Conservation (phyloP, 2,113 vertebrate genomes). For the Heloderma charlesbogerti region DNA sequence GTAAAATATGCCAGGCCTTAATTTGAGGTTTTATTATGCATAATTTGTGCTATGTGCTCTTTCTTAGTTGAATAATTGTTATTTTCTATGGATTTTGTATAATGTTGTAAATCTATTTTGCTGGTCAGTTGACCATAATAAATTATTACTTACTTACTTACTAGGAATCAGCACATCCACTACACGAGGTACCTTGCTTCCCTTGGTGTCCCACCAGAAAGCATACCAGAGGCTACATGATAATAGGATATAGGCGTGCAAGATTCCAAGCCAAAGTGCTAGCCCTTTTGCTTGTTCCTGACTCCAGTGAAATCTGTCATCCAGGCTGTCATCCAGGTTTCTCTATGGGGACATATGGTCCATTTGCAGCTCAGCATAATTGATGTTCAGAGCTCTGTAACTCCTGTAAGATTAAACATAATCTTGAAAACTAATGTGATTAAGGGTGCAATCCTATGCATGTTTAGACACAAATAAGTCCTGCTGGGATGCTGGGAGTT, state of each 20-base stretch:
- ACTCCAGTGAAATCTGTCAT: background rate
- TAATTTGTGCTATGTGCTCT: too few relatives aligned
- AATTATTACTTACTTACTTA: too few relatives aligned
- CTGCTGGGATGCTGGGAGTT: too few relatives aligned
- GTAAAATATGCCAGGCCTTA: too few relatives aligned
- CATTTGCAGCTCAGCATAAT: background rate
- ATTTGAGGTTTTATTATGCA: too few relatives aligned
- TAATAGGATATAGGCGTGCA: background rate
- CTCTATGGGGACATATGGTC: background rate
- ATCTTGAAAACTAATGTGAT: background rate
- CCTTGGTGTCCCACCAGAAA: too few relatives aligned
- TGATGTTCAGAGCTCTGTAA: background rate
- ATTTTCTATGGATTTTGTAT: too few relatives aligned
- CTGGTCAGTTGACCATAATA: too few relatives aligned
- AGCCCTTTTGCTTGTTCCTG: background rate
- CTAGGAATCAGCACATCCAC: background rate
- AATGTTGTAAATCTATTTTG: too few relatives aligned
- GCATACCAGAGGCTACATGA: background rate
- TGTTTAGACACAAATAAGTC: too few relatives aligned
- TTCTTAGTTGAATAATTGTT: too few relatives aligned
- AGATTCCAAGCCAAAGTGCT: background rate
- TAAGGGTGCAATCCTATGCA: too few relatives aligned
- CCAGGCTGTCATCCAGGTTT: background rate
- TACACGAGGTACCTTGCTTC: background rate
- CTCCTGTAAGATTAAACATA: background rate